Percentiles rank a stretch among this genome's conserved stretches.
These are phyloP conservation scores for Chesias legatella DNA, from an alignment of 2,888 invertebrate species.

Conservation along the genomic window DNA sequence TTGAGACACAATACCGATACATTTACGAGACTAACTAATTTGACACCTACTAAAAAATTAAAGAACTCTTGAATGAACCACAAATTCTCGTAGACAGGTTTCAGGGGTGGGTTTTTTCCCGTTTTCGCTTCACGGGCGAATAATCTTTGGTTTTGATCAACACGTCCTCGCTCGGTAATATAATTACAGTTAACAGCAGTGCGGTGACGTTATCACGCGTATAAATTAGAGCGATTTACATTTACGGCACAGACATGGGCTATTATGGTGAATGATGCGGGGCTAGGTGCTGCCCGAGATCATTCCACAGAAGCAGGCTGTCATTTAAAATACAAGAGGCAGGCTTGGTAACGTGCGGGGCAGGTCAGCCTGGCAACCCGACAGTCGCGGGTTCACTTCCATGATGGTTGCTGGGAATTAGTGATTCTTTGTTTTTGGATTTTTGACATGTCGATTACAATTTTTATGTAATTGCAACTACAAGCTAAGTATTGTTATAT, in stretches of 20 bases:
- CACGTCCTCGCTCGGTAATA: slow-evolving; percentile 78
- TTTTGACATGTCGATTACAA: too few species aligned
- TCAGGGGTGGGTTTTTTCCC: slow-evolving; percentile 48
- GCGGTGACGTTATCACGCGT: slow-evolving; percentile 78
- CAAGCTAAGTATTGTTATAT: too few species aligned
- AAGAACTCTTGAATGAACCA: too few species aligned
- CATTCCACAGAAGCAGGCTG: slow-evolving; percentile 6
- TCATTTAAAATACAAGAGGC: neutral
- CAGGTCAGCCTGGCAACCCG: too few species aligned
- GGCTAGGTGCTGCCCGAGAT: slow-evolving; percentile 59
- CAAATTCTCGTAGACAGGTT: neutral
- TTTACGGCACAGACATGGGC: slow-evolving; percentile 74
- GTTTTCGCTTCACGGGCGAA: slow-evolving; percentile 56
- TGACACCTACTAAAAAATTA: too few species aligned
- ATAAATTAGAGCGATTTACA: slow-evolving; percentile 80
- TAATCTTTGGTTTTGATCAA: slow-evolving; percentile 77
- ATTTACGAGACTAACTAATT: too few species aligned
- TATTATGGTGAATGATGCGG: slow-evolving; percentile 75
- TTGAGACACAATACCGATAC: too few species aligned
- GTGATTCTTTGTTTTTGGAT: too few species aligned
- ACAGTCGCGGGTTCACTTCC: too few species aligned
- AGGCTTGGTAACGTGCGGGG: too few species aligned
- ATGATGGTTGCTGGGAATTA: too few species aligned
- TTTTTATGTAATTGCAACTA: too few species aligned
- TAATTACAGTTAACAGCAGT: slow-evolving; percentile 80